Conservation (phyloP, 1,140 invertebrate genomes). For the Atta texana region DNA sequence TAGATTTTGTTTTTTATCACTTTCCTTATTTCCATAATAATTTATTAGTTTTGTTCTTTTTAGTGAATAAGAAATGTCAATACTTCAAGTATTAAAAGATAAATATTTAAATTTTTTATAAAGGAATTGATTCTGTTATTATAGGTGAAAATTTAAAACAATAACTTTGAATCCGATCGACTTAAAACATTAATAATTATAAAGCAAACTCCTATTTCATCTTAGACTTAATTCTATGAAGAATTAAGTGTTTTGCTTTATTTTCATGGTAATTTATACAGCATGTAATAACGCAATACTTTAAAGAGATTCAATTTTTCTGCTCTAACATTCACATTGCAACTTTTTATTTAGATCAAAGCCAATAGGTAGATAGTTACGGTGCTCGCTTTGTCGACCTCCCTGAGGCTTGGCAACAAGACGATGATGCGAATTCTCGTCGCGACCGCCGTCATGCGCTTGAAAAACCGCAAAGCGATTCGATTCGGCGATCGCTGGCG, state of each 20-base stretch:
- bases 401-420: conserved; percentile 56
- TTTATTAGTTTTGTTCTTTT: no score
- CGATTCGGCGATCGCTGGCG: conserved; percentile 51
- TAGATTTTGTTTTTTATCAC: no score
- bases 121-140: not conserved
- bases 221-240: no score
- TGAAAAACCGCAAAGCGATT: conserved; percentile 74
- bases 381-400: not conserved
- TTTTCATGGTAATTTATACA: no score
- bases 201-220: no score
- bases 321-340: not conserved
- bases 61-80: no score
- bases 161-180: not conserved
- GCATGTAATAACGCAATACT: not conserved
- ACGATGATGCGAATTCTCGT: conserved; percentile 66
- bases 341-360: not conserved
- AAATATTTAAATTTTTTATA: not conserved
- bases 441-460: conserved; percentile 65
- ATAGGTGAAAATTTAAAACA: not conserved
- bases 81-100: not conserved
- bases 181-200: not conserved
- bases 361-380: not conserved
- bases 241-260: no score
- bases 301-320: not conserved
- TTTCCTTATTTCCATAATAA: no score